Conservation (phyloP, 2,797 vertebrate genomes). For the Tokudaia muenninki region DNA sequence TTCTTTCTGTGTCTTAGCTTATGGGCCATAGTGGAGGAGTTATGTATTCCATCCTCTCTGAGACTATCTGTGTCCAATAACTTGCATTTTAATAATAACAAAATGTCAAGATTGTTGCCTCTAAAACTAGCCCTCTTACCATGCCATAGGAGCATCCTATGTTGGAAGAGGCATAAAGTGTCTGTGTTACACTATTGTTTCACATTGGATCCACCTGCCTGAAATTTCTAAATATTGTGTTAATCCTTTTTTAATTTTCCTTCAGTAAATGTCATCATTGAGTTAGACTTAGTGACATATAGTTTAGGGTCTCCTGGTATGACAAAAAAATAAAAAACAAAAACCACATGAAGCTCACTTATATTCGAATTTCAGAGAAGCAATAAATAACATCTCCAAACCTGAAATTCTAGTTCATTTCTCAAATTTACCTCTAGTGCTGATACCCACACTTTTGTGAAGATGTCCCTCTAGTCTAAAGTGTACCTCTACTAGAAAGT, state of each 20-base stretch:
- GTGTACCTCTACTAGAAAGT: not conserved
- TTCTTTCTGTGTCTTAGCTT: not conserved
- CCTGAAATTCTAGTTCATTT: not conserved
- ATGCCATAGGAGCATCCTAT: accelerated
- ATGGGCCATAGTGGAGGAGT: not conserved
- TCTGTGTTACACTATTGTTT: not conserved
- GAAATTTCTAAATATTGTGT: not conserved
- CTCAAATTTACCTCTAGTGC: not conserved
- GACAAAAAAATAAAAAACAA: too few species aligned
- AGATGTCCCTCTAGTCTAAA: not conserved
- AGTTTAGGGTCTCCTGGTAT: not conserved
- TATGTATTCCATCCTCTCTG: not conserved
- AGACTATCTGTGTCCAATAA: not conserved
- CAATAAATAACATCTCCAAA: accelerated
- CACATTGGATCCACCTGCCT: not conserved
- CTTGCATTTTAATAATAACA: not conserved
- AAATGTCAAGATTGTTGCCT: not conserved
- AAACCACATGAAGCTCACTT: not conserved
- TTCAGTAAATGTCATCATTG: not conserved
- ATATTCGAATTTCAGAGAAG: constrained; percentile 14
- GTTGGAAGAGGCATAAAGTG: not conserved
- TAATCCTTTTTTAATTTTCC: not conserved
- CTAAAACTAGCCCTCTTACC: not conserved
- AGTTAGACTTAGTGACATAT: not conserved
- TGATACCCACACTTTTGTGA: not conserved